These are phyloP conservation scores for Apogon hyalosoma DNA, from an alignment of 2,797 vertebrate species.

Conservation along the genomic window DNA sequence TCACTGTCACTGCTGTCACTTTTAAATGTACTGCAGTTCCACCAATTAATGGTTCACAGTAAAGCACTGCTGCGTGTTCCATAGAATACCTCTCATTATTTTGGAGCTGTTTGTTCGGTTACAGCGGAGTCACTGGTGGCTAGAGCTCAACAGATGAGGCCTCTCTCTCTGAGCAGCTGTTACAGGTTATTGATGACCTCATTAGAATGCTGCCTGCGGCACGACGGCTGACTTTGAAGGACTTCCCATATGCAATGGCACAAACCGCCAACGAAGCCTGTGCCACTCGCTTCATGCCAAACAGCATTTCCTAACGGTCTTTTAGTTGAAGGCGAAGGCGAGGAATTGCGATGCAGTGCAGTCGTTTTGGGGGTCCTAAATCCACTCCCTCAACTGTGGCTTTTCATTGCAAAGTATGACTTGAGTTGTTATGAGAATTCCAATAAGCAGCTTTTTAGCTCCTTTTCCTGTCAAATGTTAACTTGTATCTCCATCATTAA, in stretches of 20 bases:
- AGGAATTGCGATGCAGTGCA: conserved; percentile 33
- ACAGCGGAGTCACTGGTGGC: conserved; percentile 78
- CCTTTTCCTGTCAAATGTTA: conserved; percentile 10
- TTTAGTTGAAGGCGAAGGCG: conserved; percentile 55
- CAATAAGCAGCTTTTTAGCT: conserved; percentile 25
- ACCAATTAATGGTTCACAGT: conserved; percentile 64
- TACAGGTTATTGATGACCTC: conserved; percentile 93
- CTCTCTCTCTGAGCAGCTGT: conserved; percentile 91
- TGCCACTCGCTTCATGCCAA: conserved; percentile 63
- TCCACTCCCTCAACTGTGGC: conserved; percentile 32
- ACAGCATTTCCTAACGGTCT: conserved; percentile 67
- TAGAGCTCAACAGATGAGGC: conserved; percentile 87
- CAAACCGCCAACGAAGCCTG: conserved; percentile 71
- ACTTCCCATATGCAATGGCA: conserved; percentile 76
- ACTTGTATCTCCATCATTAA: conserved; percentile 32
- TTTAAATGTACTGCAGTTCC: conserved; percentile 42
- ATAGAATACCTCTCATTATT: conserved; percentile 71
- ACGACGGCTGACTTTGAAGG: conserved; percentile 81
- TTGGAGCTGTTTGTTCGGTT: conserved; percentile 69
- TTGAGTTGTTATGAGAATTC: conserved; percentile 22
- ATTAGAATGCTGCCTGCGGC: conserved; percentile 90
- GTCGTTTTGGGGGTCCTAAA: conserved; percentile 45
- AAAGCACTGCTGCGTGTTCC: conserved; percentile 46
- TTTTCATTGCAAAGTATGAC: conserved; percentile 41
- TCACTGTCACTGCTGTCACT: conserved; percentile 48